Evolutionary conservation across 2,797 vertebrate genomes (phyloP).

Genomic region (Lepilemur septentrionalis): DNA sequence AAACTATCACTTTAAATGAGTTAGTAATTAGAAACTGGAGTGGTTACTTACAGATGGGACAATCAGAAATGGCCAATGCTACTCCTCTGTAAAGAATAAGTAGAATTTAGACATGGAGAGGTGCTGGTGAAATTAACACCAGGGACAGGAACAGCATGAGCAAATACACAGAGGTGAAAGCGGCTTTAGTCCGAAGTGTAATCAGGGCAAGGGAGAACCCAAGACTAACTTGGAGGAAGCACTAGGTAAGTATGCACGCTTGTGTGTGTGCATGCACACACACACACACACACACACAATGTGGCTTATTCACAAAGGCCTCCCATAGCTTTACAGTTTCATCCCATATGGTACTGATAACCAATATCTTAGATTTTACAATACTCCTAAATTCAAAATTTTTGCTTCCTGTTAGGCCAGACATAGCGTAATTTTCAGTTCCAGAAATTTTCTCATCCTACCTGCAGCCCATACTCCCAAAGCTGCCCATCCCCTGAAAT

Average conservation of each 20-base stretch:
- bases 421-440: not conserved
- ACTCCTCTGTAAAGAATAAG: not conserved
- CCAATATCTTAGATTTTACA: not conserved
- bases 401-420: not conserved
- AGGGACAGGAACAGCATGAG: not conserved
- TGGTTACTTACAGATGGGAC: not conserved
- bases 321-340: not conserved
- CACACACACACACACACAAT: not conserved
- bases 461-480: not conserved
- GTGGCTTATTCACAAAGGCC: not conserved
- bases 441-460: not conserved
- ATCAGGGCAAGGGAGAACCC: not conserved
- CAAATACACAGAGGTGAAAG: not conserved
- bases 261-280: rapidly evolving
- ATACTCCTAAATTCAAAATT: not conserved
- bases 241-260: not conserved
- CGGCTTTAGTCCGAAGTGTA: not conserved
- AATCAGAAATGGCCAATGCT: not conserved
- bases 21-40: not conserved
- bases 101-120: not conserved
- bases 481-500: not conserved
- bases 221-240: not conserved
- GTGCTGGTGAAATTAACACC: not conserved
- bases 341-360: not conserved
- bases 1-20: not conserved